Evolutionary conservation across 1,140 invertebrate genomes (phyloP).

Genomic region (Heliothis subflexa): DNA sequence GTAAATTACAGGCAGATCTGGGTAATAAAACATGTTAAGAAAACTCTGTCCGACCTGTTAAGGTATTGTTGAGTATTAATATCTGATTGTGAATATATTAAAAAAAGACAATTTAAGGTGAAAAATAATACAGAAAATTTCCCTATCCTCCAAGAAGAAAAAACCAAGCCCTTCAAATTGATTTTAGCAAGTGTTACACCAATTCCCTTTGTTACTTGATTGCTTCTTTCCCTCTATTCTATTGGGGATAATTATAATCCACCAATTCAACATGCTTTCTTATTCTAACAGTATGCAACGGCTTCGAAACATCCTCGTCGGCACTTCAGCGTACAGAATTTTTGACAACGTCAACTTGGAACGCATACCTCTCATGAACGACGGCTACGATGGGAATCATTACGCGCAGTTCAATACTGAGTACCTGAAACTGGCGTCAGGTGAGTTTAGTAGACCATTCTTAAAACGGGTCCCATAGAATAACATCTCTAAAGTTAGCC

Average conservation of each 20-base stretch:
- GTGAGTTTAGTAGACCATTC: conserved; percentile 61
- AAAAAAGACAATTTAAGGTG: neutral
- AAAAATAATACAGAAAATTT: neutral
- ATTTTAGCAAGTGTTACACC: no score
- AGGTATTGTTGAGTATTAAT: no score
- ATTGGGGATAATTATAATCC: no score
- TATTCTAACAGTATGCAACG: conserved; percentile 69
- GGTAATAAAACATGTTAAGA: no score
- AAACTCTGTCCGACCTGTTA: no score
- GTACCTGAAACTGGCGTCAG: conserved; percentile 71
- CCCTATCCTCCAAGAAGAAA: no score
- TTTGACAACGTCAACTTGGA: conserved; percentile 75
- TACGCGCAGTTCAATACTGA: conserved; percentile 76
- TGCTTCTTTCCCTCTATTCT: no score
- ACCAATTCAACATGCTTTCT: neutral
- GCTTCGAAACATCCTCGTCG: conserved; percentile 71
- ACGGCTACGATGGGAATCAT: conserved; percentile 65
- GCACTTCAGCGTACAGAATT: conserved; percentile 69
- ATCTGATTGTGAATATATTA: neutral
- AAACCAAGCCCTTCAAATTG: no score
- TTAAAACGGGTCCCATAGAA: no score
- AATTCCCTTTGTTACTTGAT: no score
- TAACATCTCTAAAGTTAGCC: no score
- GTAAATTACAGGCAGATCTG: no score
- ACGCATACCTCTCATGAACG: conserved; percentile 66